A percentile compares a stretch with the other conserved stretches of the same genome.
phyloP scores from a whole-genome alignment of 2,888 invertebrate genomes.

The Andrena praecox region DNA sequence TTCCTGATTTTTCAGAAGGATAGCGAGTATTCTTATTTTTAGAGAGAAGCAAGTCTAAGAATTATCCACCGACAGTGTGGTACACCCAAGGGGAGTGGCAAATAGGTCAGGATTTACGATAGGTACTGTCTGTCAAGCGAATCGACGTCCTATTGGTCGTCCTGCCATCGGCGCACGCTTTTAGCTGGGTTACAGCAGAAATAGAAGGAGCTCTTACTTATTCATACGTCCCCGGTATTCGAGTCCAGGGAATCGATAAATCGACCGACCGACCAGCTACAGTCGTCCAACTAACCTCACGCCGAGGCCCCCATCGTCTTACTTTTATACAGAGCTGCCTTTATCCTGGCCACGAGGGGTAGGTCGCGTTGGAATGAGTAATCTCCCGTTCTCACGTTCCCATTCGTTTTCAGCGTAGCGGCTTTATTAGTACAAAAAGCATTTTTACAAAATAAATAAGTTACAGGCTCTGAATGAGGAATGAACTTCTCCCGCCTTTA shows the following conservation, averaged over 20 bases:
- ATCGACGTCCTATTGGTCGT: conserved; percentile 15
- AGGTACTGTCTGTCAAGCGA: neutral
- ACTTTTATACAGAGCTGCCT: neutral
- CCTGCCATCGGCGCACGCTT: conserved; percentile 59
- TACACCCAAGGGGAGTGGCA: neutral
- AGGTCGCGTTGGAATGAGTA: conserved; percentile 4
- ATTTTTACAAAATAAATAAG: conserved; percentile 84
- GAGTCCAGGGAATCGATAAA: conserved; percentile 81
- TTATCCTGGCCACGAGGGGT: conserved; percentile 24
- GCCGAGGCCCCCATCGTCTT: conserved; percentile 22
- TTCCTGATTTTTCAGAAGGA: neutral
- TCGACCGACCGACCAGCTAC: conserved; percentile 73
- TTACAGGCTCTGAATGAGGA: conserved; percentile 77
- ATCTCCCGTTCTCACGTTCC: neutral
- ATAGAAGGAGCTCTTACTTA: conserved; percentile 81
- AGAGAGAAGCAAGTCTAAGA: neutral
- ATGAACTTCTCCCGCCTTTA: conserved; percentile 43
- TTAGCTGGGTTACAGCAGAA: conserved; percentile 70
- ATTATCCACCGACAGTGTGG: neutral
- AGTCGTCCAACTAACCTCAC: conserved; percentile 74
- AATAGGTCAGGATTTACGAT: conserved; percentile 33
- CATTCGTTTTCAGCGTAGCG: conserved; percentile 72
- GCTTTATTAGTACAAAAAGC: conserved; percentile 84
- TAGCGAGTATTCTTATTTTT: neutral
- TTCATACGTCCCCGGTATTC: conserved; percentile 80